These are phyloP conservation scores for Podarcis siculus DNA, from an alignment of 2,797 vertebrate species.

Conservation along the genomic window DNA sequence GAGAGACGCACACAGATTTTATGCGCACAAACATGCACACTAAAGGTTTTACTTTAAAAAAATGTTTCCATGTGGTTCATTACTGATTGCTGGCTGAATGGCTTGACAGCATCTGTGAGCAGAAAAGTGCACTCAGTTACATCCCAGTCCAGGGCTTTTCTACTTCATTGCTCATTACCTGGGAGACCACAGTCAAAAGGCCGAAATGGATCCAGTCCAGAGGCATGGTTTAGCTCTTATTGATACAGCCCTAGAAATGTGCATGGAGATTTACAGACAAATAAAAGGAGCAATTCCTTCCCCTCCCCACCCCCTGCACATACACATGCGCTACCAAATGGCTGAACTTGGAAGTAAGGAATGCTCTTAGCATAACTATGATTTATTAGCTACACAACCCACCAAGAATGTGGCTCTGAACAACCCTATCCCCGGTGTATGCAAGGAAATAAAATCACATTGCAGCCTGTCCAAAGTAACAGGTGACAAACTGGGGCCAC, in stretches of 20 bases:
- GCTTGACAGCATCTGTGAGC: constrained; percentile 42
- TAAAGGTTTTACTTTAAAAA: not conserved
- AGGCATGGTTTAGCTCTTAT: constrained; percentile 50
- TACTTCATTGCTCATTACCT: constrained; percentile 47
- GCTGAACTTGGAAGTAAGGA: constrained; percentile 48
- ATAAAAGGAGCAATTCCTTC: constrained; percentile 54
- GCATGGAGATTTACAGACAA: constrained; percentile 52
- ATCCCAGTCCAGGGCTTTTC: not conserved
- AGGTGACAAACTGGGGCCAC: not conserved
- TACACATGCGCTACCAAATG: not conserved
- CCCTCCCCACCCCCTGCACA: not conserved
- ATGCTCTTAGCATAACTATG: constrained; percentile 45
- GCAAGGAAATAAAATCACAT: constrained; percentile 16
- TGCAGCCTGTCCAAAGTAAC: not conserved
- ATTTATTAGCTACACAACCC: constrained; percentile 58
- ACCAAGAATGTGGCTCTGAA: constrained; percentile 45
- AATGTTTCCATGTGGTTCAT: constrained; percentile 40
- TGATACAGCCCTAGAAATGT: constrained; percentile 55
- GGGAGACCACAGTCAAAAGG: constrained; percentile 5
- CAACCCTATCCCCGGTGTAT: constrained; percentile 29
- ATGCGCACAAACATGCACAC: not conserved
- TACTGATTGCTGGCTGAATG: constrained; percentile 47
- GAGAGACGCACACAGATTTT: not conserved
- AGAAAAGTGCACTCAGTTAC: not conserved
- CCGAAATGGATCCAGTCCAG: constrained; percentile 24